Evolutionary conservation across 2,113 vertebrate species (phyloP), one percentile per base, ranked within the genome.

Genomic region (Cyprinus carpio): DNA sequence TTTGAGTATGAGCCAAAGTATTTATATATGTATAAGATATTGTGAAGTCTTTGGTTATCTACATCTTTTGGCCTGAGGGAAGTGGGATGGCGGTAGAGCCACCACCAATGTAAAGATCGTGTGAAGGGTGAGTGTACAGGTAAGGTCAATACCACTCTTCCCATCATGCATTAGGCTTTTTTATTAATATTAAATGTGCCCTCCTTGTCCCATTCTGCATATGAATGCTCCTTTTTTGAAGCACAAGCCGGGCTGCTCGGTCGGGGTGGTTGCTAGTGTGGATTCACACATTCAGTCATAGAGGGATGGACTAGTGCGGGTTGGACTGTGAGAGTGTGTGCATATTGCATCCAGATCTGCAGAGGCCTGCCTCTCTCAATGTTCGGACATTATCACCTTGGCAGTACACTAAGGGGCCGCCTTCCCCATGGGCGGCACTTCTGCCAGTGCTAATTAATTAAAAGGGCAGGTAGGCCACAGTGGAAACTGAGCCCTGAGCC

Each of bases 371-470:
- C 89, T 91, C 89, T 90, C 88, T 91, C 93, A 92, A 91, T 92
- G 93, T 93, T 87, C 93, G 94, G 93, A 95, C 93, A 94, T 95
- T 89, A 92, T 95, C 94, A 95, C 94, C 94, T 95, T 95, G 94
- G 91, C 90, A 89, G 91, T 93, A 89, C 92, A 92, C 94, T 89
- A 86, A 91, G 92, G 93, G 92, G 69, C 87, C 89, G 82, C 86
- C 86, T 91, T 93, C 92, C 94, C 92, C 67, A 91, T 90, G 93
- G 91, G 90, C 91, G 82, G 75, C 82, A 85, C 91, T 93, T 93
- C 92, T 94, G 93, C 94, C 92, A 92, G 92, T 87, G 91, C 93
- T 95, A 94, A 95, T 95, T 95, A 95, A 95, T 95, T 95, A 95
- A 94, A 93, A 93, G 94, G 94, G 93, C 94, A 94, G 91, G 91